Evolutionary conservation across 2,113 vertebrate species (phyloP), one percentile per base, ranked within the genome.

Genomic region (Xyliphius kryptos): DNA sequence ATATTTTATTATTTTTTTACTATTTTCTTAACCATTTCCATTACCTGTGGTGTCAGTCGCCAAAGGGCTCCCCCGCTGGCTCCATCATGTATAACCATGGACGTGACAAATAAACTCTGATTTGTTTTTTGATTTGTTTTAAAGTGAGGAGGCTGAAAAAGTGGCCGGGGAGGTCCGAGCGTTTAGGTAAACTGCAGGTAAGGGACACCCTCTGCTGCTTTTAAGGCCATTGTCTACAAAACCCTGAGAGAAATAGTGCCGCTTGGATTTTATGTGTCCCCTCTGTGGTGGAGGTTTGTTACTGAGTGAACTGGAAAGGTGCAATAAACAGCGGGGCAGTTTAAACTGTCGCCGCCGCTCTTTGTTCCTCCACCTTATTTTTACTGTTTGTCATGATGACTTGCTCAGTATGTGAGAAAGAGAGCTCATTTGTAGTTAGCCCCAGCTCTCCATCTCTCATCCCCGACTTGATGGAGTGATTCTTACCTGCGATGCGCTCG

Each of bases 391-490:
- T 57, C 56, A 15, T 67, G 55, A 49, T 52, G 55, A 52, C 55
- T 67, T 59, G 21, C 64, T 59, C 58, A 59, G 56, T 52, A 55
- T 67, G 64, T 19, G 50, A 49, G 61, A 55, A 55, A 61, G 68
- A 61, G 66, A 74, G 57, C 72, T 73, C 72, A 75, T 77, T 77
- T 74, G 55, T 61, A 58, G 73, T 75, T 74, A 74, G 74, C 79
- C 61, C 75, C 53, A 70, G 66, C 56, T 63, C 67, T 71, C 61
- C 65, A 54, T 81, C 71, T 76, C 60, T 55, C 53, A 41, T 26
- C 32, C 62, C 17, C 55, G 72, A 74, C 63, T 66, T 80, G 79
- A 81, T 82, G 74, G 76, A 83, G 76, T 78, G 69, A 63, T 71
- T 74, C 71, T 66, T 73, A 77, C 79, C 69, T 70, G 74, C 19